Base-by-base conservation (phyloP, 2,113 vertebrate species). In the Corvus cornix region DNA sequence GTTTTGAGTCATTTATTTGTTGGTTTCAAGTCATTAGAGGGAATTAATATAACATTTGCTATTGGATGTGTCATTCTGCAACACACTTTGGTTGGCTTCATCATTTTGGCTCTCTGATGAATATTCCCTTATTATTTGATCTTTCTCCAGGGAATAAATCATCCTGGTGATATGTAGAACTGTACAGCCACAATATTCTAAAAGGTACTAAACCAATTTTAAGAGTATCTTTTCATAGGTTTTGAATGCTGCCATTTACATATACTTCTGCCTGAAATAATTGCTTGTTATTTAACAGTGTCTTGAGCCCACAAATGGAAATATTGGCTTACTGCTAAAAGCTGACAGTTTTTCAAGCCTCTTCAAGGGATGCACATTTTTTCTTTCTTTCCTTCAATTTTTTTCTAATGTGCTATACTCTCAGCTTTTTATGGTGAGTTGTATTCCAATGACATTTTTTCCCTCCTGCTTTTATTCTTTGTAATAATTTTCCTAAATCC, bases 281-380 rank as follows among this genome's bases (percentile, higher is more conserved):
- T 93, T 95, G 48, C 62, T 95, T 92, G 69, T 92, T 96, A 70
- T 89, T 97, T 97, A 96, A 94, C 73, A 95, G 55, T 48, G 51
- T 3, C 80, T 91, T 87, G 58, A 64, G 77, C 52, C 92, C 72
- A 90, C 73, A 96, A 95, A 83, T 75, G 79, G 84, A 97, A 97
- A 94, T 96, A 95, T n/a, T 95, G 76, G 46, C 68, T 97, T 97
- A 94, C n/a, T 84, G 15, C 55, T 96, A 93, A 77, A 87, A 74
- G 81, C 21, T 83, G 84, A 89, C 43, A 52, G 31, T 82, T 96
- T 94, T 68, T 85, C 77, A 89, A 80, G 37, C 28, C n/a, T 94
- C 41, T 90, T 95, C 48, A 88, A 76, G 58, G 85, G 30, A 80
- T 41, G 39, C 8, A 46, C 16, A 49, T 79, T 96, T 94, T 86